These are phyloP conservation scores for Hydropotes inermis DNA, from an alignment of 2,113 vertebrate genomes.

Conservation along the genomic window DNA sequence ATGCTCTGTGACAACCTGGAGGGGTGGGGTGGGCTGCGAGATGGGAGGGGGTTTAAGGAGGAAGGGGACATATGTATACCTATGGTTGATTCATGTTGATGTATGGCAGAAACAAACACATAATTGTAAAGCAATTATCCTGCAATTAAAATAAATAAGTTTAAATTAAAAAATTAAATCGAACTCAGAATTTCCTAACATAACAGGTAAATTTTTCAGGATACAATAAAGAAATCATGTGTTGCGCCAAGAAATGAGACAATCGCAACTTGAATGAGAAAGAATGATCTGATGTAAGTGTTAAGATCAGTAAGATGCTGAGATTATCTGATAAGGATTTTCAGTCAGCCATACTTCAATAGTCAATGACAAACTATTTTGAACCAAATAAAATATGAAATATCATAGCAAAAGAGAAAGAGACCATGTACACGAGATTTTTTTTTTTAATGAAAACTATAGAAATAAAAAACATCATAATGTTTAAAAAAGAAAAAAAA, in stretches of 20 bases:
- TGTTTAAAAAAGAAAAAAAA: not conserved
- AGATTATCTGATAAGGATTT: not conserved
- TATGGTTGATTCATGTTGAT: not conserved
- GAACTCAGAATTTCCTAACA: not conserved
- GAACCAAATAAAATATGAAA: not conserved
- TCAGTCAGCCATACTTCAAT: not conserved
- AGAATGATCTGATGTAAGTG: not conserved
- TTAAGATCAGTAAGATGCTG: not conserved
- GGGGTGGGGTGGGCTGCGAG: not conserved
- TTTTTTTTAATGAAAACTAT: not conserved
- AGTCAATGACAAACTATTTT: not conserved
- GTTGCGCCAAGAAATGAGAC: not conserved
- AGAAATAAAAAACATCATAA: not conserved
- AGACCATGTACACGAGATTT: not conserved
- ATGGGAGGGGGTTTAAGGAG: not conserved
- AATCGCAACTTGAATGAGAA: not conserved
- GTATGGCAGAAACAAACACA: not conserved
- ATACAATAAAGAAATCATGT: not conserved
- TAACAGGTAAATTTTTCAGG: not conserved
- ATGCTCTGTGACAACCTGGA: not conserved
- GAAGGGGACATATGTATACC: not conserved
- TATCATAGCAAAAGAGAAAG: not conserved
- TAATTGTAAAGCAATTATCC: not conserved
- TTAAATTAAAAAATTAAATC: not conserved
- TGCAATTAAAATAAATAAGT: not conserved